Base-by-base conservation (phyloP, 1,140 invertebrate genomes). In the Vollenhovia emeryi region DNA sequence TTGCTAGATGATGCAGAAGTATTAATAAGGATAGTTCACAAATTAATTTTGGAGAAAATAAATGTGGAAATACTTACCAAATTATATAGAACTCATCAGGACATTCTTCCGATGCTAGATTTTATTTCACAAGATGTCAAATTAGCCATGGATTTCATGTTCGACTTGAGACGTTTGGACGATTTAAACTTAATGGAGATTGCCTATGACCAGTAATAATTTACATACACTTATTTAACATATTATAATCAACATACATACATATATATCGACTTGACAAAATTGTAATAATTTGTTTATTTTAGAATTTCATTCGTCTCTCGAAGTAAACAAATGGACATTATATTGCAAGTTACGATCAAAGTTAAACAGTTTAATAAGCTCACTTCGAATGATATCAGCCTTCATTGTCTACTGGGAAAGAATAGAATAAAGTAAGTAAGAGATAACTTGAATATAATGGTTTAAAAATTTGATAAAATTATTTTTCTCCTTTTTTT, bases 131-230 rank as follows among this genome's bases (percentile, higher is more conserved):
- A 85, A 24, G 86, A 92, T 83, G 90, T 93, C 1, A 91, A 91
- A 78, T 45, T 92, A 36, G 84, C 66, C 8, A 90, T 93, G 86
- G 75, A 93, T 76, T 93, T 93, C 43, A 92, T 91, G 89, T 92
- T 90, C 15, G 92, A 93, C 2, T 33, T 93, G 30, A 68, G 91
- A 13, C 52, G 75, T 52, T 84, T 93, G 36, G 71, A 85, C 3
- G 50, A 87, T n/a, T 15, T 83, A 45, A 87, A 92, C 85, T 48
- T 91, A 36, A 91, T 92, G 86, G 86, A 91, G 21, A 84, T 92
- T 60, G 36, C 83, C 50, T 21, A n/a, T 0, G 76, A 93, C 76
- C 55, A 91, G 92, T 93, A 93, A 86, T 60, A 36, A 4, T 4
- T 36, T 36, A 36, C 33, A 69, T 33, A 30, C 11, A 27, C 33